Evolutionary conservation across 2,797 vertebrate genomes (phyloP), one percentile per base, ranked within the genome.

Genomic region (Molossus alvarezi): DNA sequence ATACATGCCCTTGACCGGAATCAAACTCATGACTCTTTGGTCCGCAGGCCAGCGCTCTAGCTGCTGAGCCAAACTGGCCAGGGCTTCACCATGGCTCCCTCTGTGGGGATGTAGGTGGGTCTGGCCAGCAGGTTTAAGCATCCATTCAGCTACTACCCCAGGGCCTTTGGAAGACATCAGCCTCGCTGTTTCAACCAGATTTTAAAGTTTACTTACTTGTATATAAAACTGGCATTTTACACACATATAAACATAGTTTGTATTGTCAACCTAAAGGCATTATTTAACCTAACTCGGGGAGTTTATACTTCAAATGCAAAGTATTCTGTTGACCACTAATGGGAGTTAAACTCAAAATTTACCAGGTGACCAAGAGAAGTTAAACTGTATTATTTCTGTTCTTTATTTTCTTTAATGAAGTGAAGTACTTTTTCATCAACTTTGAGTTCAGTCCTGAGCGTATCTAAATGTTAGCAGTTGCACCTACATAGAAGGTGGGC

Each of bases 161-260:
- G 4, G 73, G 48, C 75, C 75, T 6, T 45, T 62, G 29, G 33
- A 33, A 60, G 73, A 55, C 51, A 17, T 41, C 45, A n/a, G 94
- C 88, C 37, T 95, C 82, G 17, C 95, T 97, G 97, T 97, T 98
- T 95, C 82, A 92, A 92, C 95, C 95, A 97, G 97, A 21, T 97
- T 96, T 97, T 97, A 96, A 88, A 76, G 97, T 98, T 98, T 98
- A 98, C 96, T 87, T 97, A 97, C 92, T 98, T 98, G 97, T 98
- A 98, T 88, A 97, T 98, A 98, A 96, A 97, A 95, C 88, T 98
- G 97, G 98, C 98, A 98, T 98, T 98, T 98, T 98, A 97, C 60
- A 90, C 97, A 97, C 82, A 86, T 97, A 95, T 96, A 97, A 97
- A 95, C 79, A 96, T 92, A 65, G 91, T 85, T 97, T 95, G 25